phyloP scores from a whole-genome alignment of 2,113 vertebrate species.

The Myxocyprinus asiaticus region DNA sequence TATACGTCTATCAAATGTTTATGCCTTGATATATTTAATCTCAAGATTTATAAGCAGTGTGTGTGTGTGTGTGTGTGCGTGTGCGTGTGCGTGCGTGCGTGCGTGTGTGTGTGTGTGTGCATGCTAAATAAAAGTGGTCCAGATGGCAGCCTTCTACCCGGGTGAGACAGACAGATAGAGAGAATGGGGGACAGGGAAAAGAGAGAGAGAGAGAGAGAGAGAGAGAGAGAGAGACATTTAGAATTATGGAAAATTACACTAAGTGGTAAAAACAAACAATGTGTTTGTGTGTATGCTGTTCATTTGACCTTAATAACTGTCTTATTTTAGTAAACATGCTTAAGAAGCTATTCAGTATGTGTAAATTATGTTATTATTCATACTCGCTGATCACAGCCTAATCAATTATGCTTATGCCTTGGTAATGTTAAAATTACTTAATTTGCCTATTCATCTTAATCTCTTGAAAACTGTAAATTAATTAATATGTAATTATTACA shows the following conservation, averaged over 20 bases:
- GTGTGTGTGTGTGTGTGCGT: background rate
- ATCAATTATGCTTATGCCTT: constrained; percentile 27
- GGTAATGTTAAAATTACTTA: constrained; percentile 18
- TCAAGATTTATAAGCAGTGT: constrained; percentile 41
- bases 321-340: constrained; percentile 17
- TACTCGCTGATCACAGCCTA: constrained; percentile 28
- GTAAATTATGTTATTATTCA: constrained; percentile 44
- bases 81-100: background rate
- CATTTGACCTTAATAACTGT: constrained; percentile 64
- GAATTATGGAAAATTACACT: no score
- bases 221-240: no score
- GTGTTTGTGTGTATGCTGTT: constrained; percentile 25
- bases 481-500: background rate
- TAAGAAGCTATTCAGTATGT: constrained; percentile 61
- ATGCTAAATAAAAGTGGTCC: constrained; percentile 42
- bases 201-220: background rate
- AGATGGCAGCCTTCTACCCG: constrained; percentile 48
- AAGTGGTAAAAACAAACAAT: no score
- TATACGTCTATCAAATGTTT: constrained; percentile 4
- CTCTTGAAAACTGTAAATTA: constrained; percentile 15
- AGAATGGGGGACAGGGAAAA: background rate
- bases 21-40: background rate
- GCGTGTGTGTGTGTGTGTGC: constrained; percentile 4
- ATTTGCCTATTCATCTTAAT: background rate
- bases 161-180: constrained; percentile 1